Base-by-base conservation (phyloP, 1,140 invertebrate genomes). In the Nephila pilipes region DNA sequence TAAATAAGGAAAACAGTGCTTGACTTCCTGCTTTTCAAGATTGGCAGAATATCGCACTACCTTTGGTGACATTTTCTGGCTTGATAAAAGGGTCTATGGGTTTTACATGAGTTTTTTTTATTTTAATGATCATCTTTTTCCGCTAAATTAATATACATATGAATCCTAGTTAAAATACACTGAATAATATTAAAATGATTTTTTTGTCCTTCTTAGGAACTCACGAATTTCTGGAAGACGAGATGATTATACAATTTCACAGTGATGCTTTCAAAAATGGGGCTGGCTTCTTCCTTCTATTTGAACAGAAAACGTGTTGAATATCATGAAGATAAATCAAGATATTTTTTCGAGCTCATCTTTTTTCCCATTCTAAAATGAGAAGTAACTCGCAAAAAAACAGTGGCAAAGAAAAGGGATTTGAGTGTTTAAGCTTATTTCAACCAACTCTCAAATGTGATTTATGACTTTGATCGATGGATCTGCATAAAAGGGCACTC, bases 231-330 rank as follows among this genome's bases (percentile, higher is more conserved):
- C 54, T 75, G 54, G 89, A 91, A 63, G 93, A 94, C 32, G 89
- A 94, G 29, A 87, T 93, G 4, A 25, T 69, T 20, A 92, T 94
- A 14, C 88, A 93, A 38, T 94, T 94, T 57, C 94, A 94, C 58
- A 94, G 93, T 3, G 93, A 94, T 93, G 32, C 57, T 55, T 93
- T 92, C 89, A 85, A 58, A 25, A 94, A 94, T 55, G 92, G 91
- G 54, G 91, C 92, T 38, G 94, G 94, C 32, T 94, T 94, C 58
- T 94, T 93, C 32, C 80, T 94, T 25, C 25, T 92, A 14, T 93
- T 93, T 46, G 92, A 93, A 89, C 94, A 94, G 25, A 92, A 94
- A 60, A 83, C 58, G 12, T 94, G 94, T n/a, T 94, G 46, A 83
- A 55, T n/a, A 18, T 12, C 22, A 10, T n/a, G 2, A 2, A 10